phyloP scores from a whole-genome alignment of 2,113 vertebrate species.

The Eupsittula cactorum region DNA sequence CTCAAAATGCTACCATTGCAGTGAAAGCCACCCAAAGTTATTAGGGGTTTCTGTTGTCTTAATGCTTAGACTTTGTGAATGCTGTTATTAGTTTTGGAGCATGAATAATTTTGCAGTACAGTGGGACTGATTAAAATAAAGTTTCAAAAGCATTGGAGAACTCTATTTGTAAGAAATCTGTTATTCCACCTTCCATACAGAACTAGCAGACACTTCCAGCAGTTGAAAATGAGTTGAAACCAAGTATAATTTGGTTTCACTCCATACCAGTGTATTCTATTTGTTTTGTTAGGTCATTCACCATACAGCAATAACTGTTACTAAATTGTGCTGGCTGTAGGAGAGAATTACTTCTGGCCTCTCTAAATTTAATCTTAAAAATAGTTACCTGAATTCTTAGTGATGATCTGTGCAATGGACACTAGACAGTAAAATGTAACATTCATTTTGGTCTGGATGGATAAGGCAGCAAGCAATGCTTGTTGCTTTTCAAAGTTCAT shows the following conservation, averaged over 20 bases:
- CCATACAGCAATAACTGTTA: neutral
- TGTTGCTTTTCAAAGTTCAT: neutral
- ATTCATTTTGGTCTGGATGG: neutral
- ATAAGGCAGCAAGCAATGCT: neutral
- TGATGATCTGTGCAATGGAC: neutral
- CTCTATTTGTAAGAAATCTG: neutral
- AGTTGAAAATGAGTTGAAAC: neutral
- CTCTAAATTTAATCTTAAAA: neutral
- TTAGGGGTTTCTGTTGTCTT: neutral
- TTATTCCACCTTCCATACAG: neutral
- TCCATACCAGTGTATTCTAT: accelerated
- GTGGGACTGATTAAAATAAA: neutral
- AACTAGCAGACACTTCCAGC: neutral
- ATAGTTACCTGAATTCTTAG: neutral
- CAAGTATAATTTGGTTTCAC: neutral
- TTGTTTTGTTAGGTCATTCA: neutral
- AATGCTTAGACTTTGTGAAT: neutral
- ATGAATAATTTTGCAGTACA: neutral
- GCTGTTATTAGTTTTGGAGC: neutral
- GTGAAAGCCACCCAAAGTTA: neutral
- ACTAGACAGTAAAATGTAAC: accelerated
- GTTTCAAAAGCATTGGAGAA: neutral
- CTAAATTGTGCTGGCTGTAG: neutral
- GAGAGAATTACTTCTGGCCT: neutral
- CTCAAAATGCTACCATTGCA: neutral